Evolutionary conservation across 2,797 vertebrate species (phyloP).

Genomic region (Enteromius treurensis): DNA sequence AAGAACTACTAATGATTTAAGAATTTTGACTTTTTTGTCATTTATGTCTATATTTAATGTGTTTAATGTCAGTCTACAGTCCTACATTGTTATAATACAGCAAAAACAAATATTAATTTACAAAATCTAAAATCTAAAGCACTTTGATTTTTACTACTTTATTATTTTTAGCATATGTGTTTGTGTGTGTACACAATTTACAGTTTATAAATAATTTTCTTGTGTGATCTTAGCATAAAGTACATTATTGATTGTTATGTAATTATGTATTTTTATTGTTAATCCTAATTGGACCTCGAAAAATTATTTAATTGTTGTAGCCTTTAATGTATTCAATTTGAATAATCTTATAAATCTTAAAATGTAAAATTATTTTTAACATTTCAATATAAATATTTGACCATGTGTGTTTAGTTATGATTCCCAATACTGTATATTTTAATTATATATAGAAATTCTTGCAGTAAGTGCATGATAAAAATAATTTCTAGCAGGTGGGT

Average conservation of each 20-base stretch:
- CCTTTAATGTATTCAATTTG: background rate
- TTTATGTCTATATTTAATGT: background rate
- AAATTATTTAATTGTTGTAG: background rate
- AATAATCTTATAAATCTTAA: no score
- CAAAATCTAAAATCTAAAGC: no score
- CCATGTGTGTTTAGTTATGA: background rate
- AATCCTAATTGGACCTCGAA: background rate
- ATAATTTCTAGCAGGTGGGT: conserved; percentile 9
- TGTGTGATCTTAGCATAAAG: background rate
- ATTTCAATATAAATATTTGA: no score
- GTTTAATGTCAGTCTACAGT: background rate
- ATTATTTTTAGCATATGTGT: no score
- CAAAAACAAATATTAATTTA: background rate
- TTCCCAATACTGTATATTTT: background rate
- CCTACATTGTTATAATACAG: background rate
- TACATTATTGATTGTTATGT: background rate
- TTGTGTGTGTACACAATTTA: background rate
- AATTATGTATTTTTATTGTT: background rate
- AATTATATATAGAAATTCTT: background rate
- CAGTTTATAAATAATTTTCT: background rate
- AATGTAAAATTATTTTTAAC: no score
- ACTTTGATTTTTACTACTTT: background rate
- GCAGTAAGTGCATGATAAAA: background rate
- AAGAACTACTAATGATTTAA: background rate
- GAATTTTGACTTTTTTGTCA: background rate